Conservation (phyloP, 2,888 invertebrate genomes). For the Drosophila multiciliata region DNA sequence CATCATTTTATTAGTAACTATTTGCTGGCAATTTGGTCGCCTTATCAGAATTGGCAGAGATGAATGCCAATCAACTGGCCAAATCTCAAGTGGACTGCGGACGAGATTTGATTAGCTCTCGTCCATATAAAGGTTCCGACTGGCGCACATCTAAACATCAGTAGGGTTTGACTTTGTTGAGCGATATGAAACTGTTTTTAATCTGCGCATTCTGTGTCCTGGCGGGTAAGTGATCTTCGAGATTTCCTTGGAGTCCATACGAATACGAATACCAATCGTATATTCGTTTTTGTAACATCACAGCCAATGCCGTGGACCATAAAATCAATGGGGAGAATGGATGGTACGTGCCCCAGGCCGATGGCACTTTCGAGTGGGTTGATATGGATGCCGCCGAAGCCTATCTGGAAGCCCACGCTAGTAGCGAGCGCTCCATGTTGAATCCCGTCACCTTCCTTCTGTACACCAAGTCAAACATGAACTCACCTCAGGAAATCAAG, state of each 20-base stretch:
- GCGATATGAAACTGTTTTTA: conserved; percentile 87
- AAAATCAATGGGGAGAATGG: conserved; percentile 73
- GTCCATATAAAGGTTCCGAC: conserved; percentile 36
- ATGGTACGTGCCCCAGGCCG: conserved; percentile 70
- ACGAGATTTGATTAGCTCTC: conserved; percentile 35
- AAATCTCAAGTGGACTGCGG: conserved; percentile 49
- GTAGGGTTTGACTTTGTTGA: conserved; percentile 49
- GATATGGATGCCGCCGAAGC: conserved; percentile 58
- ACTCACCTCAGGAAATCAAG: conserved; percentile 61
- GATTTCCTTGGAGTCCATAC: conserved; percentile 72
- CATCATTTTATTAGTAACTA: conserved; percentile 3
- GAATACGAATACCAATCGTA: conserved; percentile 36
- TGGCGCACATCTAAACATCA: conserved; percentile 20
- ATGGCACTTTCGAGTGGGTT: conserved; percentile 72
- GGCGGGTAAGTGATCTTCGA: conserved; percentile 85
- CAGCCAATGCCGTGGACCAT: conserved; percentile 57
- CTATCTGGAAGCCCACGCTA: conserved; percentile 58
- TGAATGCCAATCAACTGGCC: conserved; percentile 30
- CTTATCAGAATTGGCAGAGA: conserved; percentile 23
- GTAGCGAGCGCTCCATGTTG: conserved; percentile 45
- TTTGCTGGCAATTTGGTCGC: background rate
- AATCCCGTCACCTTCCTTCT: conserved; percentile 75
- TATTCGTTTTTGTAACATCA: conserved; percentile 28
- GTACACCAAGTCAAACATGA: conserved; percentile 71
- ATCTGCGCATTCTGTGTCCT: conserved; percentile 86